Evolutionary conservation across 2,113 vertebrate genomes (phyloP).

Genomic region (Vicugna pacos): DNA sequence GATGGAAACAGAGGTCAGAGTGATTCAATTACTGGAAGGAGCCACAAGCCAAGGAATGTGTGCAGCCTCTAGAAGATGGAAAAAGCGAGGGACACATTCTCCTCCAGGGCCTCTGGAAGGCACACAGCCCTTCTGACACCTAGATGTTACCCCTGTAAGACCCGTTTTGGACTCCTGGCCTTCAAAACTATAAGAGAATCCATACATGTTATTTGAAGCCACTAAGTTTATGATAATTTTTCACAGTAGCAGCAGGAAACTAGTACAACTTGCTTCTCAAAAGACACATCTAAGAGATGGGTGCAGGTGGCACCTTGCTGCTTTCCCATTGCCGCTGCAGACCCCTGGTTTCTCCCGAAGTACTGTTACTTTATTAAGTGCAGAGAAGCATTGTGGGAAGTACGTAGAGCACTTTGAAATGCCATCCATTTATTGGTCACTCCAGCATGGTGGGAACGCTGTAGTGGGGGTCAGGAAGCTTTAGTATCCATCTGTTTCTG

Average conservation of each 20-base stretch:
- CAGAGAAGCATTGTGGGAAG: not conserved
- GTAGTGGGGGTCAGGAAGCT: fast-evolving
- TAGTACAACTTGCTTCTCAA: not conserved
- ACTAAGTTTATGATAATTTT: not conserved
- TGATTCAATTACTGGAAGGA: fast-evolving
- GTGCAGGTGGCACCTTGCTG: too few relatives aligned
- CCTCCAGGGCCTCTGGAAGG: not conserved
- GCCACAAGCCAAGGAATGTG: fast-evolving
- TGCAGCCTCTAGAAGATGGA: not conserved
- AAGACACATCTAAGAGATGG: not conserved
- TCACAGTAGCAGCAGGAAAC: not conserved
- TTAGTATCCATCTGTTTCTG: fast-evolving
- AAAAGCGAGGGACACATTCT: fast-evolving
- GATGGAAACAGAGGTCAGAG: not conserved
- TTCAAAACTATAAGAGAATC: not conserved
- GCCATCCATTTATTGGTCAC: fast-evolving
- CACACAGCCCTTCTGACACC: not conserved
- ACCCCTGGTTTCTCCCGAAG: too few relatives aligned
- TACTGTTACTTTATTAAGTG: too few relatives aligned
- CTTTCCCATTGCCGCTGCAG: fast-evolving
- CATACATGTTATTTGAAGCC: not conserved
- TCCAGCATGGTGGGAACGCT: fast-evolving
- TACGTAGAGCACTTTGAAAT: not conserved
- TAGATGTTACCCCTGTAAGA: not conserved
- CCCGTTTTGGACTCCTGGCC: not conserved